A percentile compares a stretch with the other conserved stretches of the same genome.
Conservation (phyloP, 2,797 vertebrate genomes). For the Helicolenus hilgendorfi region DNA sequence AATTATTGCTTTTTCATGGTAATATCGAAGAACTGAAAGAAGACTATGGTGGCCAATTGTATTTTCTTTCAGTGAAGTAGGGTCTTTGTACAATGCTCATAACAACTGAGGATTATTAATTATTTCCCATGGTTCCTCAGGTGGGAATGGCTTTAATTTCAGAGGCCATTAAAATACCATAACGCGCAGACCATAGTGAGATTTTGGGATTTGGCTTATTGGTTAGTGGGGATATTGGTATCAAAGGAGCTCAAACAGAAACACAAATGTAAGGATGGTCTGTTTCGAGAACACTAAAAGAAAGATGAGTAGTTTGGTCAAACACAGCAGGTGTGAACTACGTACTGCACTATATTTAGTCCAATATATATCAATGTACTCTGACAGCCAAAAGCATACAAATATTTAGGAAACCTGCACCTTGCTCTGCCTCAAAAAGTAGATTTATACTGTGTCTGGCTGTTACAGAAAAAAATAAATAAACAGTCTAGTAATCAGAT, state of each 20-base stretch:
- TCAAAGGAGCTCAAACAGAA: conserved; percentile 36
- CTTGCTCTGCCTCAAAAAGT: neutral
- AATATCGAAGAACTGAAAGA: conserved; percentile 14
- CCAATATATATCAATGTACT: neutral
- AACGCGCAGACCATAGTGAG: conserved; percentile 27
- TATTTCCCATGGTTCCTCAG: conserved; percentile 43
- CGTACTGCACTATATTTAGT: neutral
- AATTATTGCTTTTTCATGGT: conserved; percentile 22
- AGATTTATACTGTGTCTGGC: neutral
- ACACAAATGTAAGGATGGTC: neutral
- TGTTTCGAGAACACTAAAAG: conserved; percentile 4
- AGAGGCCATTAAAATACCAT: conserved; percentile 72
- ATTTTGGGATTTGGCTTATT: conserved; percentile 55
- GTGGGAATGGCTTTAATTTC: conserved; percentile 65
- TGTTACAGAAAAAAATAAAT: neutral
- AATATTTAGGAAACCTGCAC: neutral
- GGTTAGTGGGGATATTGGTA: conserved; percentile 26
- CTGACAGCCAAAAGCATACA: neutral
- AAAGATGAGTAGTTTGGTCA: neutral
- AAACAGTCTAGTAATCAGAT: neutral
- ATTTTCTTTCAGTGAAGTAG: conserved; percentile 9
- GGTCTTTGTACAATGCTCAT: conserved; percentile 28
- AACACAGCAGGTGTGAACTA: neutral
- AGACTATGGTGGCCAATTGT: neutral
- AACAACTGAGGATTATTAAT: conserved; percentile 50